Base-by-base conservation (phyloP, 2,888 invertebrate genomes). In the Eugnorisma glareosa region DNA sequence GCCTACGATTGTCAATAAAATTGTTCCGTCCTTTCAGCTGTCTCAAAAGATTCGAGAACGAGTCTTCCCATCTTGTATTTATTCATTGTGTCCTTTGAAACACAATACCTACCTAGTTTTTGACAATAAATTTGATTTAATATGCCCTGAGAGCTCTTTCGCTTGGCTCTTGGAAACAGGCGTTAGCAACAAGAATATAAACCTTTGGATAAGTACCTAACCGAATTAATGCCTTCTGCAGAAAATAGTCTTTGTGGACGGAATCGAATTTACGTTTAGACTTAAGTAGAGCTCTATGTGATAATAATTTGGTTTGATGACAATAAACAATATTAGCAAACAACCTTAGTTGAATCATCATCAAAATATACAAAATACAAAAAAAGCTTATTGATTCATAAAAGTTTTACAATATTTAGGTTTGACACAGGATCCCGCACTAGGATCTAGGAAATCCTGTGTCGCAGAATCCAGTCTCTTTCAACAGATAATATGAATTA, bases 91-190 rank as follows among this genome's bases (percentile, higher is more conserved):
- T 18, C 67, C 35, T 70, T 59, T 66, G 59, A 81, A 81, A 73
- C 70, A 74, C 69, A 84, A 81, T 61, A 67, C 43, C 35, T 57
- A 51, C 43, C 40, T 67, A 72, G 61, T 68, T 67, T 79, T 83
- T 81, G 59, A 67, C 69, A 70, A 70, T 73, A 80, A 81, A 70
- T 67, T 73, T 73, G 81, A 84, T 82, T 82, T 67, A 80, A 80
- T 69, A 28, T 40, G 35, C 51, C 48, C 35, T 68, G 31, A 73
- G 59, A 54, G 67, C 59, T 77, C 66, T 77, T 35, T 76, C 31
- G 28, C 21, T 45, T 24, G 24, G 68, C 37, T 78, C 79, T 57
- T 64, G 68, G 68, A 28, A 64, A 68, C 68, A 64, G 67, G 54
- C 83, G 79, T 67, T 63, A 83, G 68, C 67, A 83, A 83, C 67